Evolutionary conservation across 2,888 invertebrate genomes (phyloP), one percentile per base, ranked within the genome.

Genomic region (Stramonita haemastoma): DNA sequence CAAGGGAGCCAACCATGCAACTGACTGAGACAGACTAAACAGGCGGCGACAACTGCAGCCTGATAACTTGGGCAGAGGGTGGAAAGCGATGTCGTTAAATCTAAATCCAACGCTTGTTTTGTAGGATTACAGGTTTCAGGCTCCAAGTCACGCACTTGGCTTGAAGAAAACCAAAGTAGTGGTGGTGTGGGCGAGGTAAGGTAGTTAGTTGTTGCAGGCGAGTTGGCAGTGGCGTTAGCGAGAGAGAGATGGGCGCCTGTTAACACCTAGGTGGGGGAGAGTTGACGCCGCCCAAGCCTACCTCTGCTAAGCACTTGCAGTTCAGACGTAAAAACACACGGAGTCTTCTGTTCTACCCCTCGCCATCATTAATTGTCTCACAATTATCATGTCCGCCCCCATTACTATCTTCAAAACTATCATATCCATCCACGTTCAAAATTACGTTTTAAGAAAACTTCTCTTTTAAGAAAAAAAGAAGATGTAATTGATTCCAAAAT

Each of bases 21-120:
- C 87, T 81, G 60, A 88, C 56, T 81, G 57, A 32, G 81, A 32
- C 87, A 88, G 87, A 88, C 87, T 88, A 88, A 88, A 88, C 87
- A 88, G 79, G 57, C 56, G 87, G 87, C 87, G 87, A 79, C 79
- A 57, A 29, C 84, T n/a, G 29, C 84, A 26, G 84, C 29, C 29
- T 84, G 84, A 84, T 84, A 84, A 84, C 32, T 34, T 32, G 79
- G 79, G 34, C 13, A 57, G 46, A 22, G 79, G 22, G 79, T 15
- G 36, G 36, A 26, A 29, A n/a, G 2, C 5, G 57, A 46, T 46
- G 84, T 84, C 84, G 26, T 34, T 84, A 84, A 84, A 11, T 57
- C 84, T 84, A 84, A 84, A 84, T 84, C 46, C 84, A n/a, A 1
- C 32, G 57, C 84, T n/a, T 84, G 84, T 84, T 84, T 84, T 84